Evolutionary conservation across 2,113 vertebrate genomes (phyloP).

Genomic region (Thamnaconus septentrionalis): DNA sequence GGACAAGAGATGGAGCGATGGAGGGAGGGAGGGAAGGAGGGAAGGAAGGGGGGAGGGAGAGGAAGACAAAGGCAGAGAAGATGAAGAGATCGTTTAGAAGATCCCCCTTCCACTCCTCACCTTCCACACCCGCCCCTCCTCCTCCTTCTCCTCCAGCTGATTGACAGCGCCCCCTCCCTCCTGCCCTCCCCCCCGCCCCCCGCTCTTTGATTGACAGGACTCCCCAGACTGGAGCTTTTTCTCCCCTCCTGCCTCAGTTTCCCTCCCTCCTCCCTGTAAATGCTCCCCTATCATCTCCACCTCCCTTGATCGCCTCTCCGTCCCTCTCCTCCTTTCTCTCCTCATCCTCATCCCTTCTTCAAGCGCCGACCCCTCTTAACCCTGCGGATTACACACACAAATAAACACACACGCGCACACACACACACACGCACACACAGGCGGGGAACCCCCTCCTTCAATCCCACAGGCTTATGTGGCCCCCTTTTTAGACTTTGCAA

Average conservation of each 20-base stretch:
- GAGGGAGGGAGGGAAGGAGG: constrained; percentile 28
- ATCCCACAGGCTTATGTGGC: constrained; percentile 59
- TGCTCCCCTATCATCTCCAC: constrained; percentile 46
- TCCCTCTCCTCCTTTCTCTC: constrained; percentile 33
- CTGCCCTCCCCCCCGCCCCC: constrained; percentile 31
- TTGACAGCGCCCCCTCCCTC: constrained; percentile 64
- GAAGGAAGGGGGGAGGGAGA: constrained; percentile 28
- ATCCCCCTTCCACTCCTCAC: constrained; percentile 43
- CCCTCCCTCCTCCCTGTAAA: constrained; percentile 22
- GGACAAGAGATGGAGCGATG: constrained; percentile 51
- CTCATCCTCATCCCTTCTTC: constrained; percentile 49
- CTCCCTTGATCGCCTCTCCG: constrained; percentile 16
- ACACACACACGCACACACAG: constrained; percentile 29
- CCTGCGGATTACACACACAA: constrained; percentile 55
- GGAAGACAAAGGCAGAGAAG: constrained; percentile 58
- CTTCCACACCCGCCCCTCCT: constrained; percentile 26
- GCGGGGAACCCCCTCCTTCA: constrained; percentile 59
- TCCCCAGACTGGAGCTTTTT: constrained; percentile 67
- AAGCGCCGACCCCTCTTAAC: constrained; percentile 65
- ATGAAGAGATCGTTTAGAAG: constrained; percentile 73
- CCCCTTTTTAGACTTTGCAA: too few species aligned
- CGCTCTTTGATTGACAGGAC: constrained; percentile 72
- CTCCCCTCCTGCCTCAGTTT: constrained; percentile 41
- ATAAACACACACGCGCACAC: constrained; percentile 21
- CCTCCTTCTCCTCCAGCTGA: constrained; percentile 48